Base-by-base conservation (phyloP, 1,140 invertebrate species). In the Caenorhabditis remanei region DNA sequence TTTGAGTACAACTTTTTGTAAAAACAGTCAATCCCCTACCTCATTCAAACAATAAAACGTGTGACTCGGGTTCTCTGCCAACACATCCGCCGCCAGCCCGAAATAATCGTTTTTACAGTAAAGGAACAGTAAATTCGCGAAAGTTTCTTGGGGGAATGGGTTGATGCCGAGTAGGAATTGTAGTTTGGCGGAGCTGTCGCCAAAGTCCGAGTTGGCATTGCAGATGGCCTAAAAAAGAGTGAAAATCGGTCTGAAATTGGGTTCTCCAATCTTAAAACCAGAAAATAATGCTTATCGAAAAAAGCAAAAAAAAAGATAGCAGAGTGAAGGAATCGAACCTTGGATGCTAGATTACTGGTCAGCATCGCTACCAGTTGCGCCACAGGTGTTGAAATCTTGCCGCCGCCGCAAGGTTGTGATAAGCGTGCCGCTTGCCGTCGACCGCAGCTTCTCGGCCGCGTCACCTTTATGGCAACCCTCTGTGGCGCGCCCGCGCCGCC, bases 51-150 rank as follows among this genome's bases (percentile, higher is more conserved):
- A 98, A 93, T 98, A 98, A 93, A 97, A 98, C 3, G 97, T 98
- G 55, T 99, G 95, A 93, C 99, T 96, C 50, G 97, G 96, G 94
- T 99, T 98, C 94, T 99, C 98, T 21, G 98, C 98, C 85, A 99
- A 93, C 83, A 99, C 96, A 94, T 99, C 98, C 5, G 98, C 98
- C 16, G 98, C 98, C 61, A 99, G 94, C 93, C 99, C 98, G 93
- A 96, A 99, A 91, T 98, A 97, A 93, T 98, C 97, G 94, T 98
- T 97, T 94, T 98, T 98, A 19, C 94, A 98, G 93, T 99, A 99
- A 0, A 99, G 94, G 2, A 99, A 94, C 19, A 99, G 93, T 40
- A 99, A 94, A 94, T 99, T 99, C 2, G 97, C 95, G 93, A 99
- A 99, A 1, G 98, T 98, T 94, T 99, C 98, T 24, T 96, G 96